Evolutionary conservation across 2,888 invertebrate species (phyloP).

Genomic region (Orthosia gothica): DNA sequence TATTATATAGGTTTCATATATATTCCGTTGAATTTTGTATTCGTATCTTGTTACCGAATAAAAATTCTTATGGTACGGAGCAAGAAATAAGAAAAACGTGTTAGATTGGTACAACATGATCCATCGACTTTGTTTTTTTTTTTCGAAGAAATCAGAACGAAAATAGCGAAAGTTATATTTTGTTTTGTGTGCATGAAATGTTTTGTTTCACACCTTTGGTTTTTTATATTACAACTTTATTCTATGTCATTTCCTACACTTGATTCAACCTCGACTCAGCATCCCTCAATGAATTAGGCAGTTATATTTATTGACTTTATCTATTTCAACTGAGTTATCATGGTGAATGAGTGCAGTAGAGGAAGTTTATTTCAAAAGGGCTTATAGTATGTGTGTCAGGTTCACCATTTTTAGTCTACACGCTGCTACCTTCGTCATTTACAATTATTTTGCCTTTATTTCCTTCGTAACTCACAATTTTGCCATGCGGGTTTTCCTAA

Average conservation of each 20-base stretch:
- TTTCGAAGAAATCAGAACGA: conserved; percentile 24
- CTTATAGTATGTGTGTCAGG: background rate
- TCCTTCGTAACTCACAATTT: conserved; percentile 14
- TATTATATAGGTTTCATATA: conserved; percentile 26
- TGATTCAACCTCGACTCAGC: background rate
- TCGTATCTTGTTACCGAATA: conserved; percentile 56
- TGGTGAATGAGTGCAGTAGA: background rate
- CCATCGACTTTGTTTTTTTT: conserved; percentile 40
- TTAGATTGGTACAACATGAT: conserved; percentile 26
- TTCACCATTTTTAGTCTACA: background rate
- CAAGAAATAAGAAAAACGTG: conserved; percentile 55
- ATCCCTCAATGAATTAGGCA: background rate
- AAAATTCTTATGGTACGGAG: conserved; percentile 44
- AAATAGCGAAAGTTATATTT: conserved; percentile 30
- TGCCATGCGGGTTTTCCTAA: conserved; percentile 21
- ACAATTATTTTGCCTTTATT: conserved; percentile 4
- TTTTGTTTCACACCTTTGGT: conserved; percentile 16
- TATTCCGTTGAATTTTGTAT: conserved; percentile 56
- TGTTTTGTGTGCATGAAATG: conserved; percentile 7
- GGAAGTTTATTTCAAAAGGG: background rate
- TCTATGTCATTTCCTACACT: background rate
- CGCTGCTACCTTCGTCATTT: background rate
- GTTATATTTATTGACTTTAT: background rate
- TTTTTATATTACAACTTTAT: conserved; percentile 2
- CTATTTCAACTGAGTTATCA: background rate